A percentile compares a stretch with the other conserved stretches of the same genome.
phyloP scores from a whole-genome alignment of 2,888 invertebrate genomes.

The Pantelozetes paolii region DNA sequence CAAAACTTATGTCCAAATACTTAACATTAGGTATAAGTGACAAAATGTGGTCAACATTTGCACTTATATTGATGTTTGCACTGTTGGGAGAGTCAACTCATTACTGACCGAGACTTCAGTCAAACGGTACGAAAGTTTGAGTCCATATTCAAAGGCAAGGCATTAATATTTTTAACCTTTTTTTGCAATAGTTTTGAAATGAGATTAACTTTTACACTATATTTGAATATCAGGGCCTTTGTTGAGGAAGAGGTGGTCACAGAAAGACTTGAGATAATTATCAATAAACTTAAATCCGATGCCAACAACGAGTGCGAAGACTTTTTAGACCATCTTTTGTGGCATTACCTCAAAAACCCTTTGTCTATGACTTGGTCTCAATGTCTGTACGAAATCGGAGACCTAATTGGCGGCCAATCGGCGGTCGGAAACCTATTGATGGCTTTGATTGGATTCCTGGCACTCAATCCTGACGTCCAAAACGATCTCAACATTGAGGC shows the following conservation, averaged over 20 bases:
- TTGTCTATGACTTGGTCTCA: conserved; percentile 41
- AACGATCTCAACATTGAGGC: conserved; percentile 66
- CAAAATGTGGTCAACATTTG: too few relatives aligned
- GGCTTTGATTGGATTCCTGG: conserved; percentile 61
- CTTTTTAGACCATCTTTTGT: conserved; percentile 45
- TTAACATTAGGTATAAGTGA: too few relatives aligned
- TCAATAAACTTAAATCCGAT: neutral
- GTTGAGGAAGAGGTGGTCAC: conserved; percentile 39
- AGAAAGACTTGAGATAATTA: conserved; percentile 24
- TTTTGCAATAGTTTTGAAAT: too few relatives aligned
- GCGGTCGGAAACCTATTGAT: conserved; percentile 79
- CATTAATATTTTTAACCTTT: too few relatives aligned
- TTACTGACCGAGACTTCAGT: too few relatives aligned
- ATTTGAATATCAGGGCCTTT: conserved; percentile 31
- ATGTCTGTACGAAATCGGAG: conserved; percentile 52
- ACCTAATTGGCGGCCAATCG: conserved; percentile 81
- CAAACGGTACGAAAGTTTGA: too few relatives aligned
- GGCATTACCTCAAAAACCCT: conserved; percentile 39
- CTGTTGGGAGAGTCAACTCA: too few relatives aligned
- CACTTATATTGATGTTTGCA: too few relatives aligned
- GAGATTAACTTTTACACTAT: too few relatives aligned
- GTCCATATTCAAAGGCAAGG: too few relatives aligned
- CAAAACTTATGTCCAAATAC: too few relatives aligned
- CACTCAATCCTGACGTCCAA: conserved; percentile 61
- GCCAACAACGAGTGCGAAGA: neutral